Base-by-base conservation (phyloP, 1,140 invertebrate species). In the Colletes gigas region DNA sequence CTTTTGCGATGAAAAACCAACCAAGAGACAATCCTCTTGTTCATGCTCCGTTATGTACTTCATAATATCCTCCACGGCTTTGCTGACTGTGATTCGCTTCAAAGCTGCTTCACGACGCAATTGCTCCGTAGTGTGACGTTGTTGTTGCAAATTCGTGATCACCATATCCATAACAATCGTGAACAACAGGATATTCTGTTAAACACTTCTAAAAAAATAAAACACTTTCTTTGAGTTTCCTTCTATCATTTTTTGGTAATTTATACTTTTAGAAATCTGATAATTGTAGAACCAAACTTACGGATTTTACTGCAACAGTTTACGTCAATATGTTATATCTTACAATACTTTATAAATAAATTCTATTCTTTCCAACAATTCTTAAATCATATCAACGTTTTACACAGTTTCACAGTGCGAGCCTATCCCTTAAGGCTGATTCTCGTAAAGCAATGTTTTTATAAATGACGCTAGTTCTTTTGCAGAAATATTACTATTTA, bases 1-100 rank as follows among this genome's bases (percentile, higher is more conserved):
- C 92, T 98, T 98, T 92, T 99, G 98, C 81, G 97, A 98, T 74
- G 97, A 97, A 93, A 99, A 99, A 5, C 98, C 98, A 88, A 98
- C 96, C 75, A 99, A 95, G n/a, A 99, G 95, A 90, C 97, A 98
- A 94, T 99, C 98, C 90, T 99, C 98, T 88, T 98, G 97, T 91
- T 98, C 96, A 89, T 99, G 98, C 90, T 99, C 97, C 52, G 96
- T 95, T 78, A 99, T 98, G 89, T 97, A 99, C 91, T 98, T 97
- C 92, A 98, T 97, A 82, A 99, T 98, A 88, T 99, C 98, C 83
- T 98, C 96, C 73, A 99, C 96, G 50, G 98, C 98, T 90, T 97
- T 96, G 17, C 98, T 99, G 3, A 97, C 96, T 59, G 96, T 96
- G 83, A 98, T 96, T 10, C 98, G 95, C 89, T 97, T 98, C 59